Conservation (phyloP, 1,140 invertebrate species). For the Drosophila erecta region DNA sequence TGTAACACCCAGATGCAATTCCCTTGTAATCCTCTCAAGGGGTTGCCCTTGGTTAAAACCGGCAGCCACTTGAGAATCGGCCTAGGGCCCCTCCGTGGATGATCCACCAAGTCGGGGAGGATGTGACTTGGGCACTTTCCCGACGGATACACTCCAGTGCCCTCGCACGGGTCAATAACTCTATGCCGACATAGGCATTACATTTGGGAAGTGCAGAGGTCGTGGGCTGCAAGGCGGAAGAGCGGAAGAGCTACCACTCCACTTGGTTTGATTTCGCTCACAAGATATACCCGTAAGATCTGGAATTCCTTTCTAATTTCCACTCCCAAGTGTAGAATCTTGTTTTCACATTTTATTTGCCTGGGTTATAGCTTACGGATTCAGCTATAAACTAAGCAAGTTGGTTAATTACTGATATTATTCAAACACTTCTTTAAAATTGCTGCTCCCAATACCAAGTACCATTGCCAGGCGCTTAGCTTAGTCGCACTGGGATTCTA, state of each 20-base stretch:
- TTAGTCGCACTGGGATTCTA: too few relatives aligned
- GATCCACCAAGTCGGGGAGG: conserved; percentile 27
- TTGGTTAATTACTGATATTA: too few relatives aligned
- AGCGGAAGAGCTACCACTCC: background rate
- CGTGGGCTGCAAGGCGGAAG: conserved; percentile 26
- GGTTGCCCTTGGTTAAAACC: conserved; percentile 23
- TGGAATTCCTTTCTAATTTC: too few relatives aligned
- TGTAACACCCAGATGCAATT: conserved; percentile 52
- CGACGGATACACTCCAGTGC: conserved; percentile 52
- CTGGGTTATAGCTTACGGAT: too few relatives aligned
- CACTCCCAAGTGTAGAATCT: too few relatives aligned
- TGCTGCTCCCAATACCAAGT: too few relatives aligned
- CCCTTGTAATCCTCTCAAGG: conserved; percentile 54
- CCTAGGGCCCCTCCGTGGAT: conserved; percentile 1
- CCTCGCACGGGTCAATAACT: conserved; percentile 58
- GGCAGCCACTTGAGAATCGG: conserved; percentile 46
- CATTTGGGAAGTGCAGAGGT: conserved; percentile 43
- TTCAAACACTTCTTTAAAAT: too few relatives aligned
- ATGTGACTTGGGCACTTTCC: conserved; percentile 58
- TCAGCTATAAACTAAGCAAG: too few relatives aligned
- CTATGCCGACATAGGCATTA: conserved; percentile 29
- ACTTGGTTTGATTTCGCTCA: background rate
- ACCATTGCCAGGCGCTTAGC: too few relatives aligned
- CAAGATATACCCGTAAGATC: too few relatives aligned
- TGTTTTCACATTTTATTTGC: too few relatives aligned